These are phyloP conservation scores for Eospalax fontanierii DNA, from an alignment of 2,797 vertebrate genomes.

Conservation along the genomic window DNA sequence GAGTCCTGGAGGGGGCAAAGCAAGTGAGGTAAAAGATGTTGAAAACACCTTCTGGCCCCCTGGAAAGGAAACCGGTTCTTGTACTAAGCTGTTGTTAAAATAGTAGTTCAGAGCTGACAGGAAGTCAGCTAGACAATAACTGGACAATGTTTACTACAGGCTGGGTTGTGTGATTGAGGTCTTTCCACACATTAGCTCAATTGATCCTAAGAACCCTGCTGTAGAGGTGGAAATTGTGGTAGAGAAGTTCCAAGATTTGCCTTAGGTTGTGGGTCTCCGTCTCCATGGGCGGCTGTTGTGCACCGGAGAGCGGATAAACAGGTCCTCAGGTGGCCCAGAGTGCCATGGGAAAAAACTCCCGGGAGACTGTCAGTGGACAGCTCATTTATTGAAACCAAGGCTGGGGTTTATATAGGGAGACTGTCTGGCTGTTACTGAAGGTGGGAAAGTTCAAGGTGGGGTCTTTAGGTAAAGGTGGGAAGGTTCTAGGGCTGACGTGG, in stretches of 20 bases:
- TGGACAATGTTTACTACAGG: not conserved
- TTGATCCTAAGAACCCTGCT: not conserved
- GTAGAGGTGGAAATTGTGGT: not conserved
- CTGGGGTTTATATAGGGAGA: too few relatives aligned
- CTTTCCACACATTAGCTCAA: slow-evolving; percentile 2
- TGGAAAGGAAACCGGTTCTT: slow-evolving; percentile 6
- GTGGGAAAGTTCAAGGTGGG: too few relatives aligned
- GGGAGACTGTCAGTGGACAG: too few relatives aligned
- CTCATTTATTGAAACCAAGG: too few relatives aligned
- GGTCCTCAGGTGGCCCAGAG: too few relatives aligned
- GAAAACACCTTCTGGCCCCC: not conserved
- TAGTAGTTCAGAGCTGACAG: not conserved
- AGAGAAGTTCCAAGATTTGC: not conserved
- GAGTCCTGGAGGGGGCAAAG: not conserved
- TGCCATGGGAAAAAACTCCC: too few relatives aligned
- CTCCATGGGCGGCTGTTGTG: too few relatives aligned
- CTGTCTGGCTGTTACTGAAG: too few relatives aligned
- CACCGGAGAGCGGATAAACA: too few relatives aligned
- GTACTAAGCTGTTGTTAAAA: not conserved
- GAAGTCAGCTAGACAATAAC: not conserved
- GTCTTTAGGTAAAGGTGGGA: too few relatives aligned
- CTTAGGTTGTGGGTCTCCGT: too few relatives aligned
- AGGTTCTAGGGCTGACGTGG: too few relatives aligned
- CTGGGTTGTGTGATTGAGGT: not conserved
- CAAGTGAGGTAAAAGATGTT: not conserved